Conservation (phyloP, 2,113 vertebrate species). For the Sinocyclocheilus anshuiensis region DNA sequence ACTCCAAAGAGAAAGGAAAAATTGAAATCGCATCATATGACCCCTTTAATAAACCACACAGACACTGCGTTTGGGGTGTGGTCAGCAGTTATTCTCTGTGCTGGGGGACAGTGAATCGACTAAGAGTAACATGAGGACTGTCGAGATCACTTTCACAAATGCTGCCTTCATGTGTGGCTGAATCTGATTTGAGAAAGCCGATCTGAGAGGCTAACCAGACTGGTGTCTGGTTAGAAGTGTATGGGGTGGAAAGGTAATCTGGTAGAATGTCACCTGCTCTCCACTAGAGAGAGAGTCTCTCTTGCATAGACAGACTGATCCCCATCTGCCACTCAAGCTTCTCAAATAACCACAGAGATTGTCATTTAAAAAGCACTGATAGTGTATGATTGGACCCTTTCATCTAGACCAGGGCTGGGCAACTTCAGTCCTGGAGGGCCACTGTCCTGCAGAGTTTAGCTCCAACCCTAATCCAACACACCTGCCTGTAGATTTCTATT, state of each 20-base stretch:
- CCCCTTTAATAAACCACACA: not conserved
- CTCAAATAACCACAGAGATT: slow-evolving; percentile 51
- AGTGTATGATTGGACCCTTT: slow-evolving; percentile 57
- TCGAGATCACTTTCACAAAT: slow-evolving; percentile 50
- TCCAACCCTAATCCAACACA: too few relatives aligned
- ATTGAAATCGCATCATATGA: too few relatives aligned
- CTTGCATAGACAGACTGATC: slow-evolving; percentile 70
- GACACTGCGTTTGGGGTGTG: slow-evolving; percentile 10
- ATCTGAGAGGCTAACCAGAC: slow-evolving; percentile 42
- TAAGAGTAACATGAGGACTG: slow-evolving; percentile 46
- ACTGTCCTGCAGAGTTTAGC: too few relatives aligned
- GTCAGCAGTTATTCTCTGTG: slow-evolving; percentile 5
- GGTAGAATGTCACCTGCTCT: slow-evolving; percentile 75
- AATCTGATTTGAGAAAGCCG: slow-evolving; percentile 45
- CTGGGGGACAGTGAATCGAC: not conserved
- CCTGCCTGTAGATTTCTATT: too few relatives aligned
- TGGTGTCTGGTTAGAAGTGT: slow-evolving; percentile 46
- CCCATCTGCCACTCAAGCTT: slow-evolving; percentile 69
- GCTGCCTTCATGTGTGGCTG: slow-evolving; percentile 40
- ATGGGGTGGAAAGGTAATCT: slow-evolving; percentile 70
- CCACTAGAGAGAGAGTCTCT: slow-evolving; percentile 73
- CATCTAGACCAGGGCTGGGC: not conserved
- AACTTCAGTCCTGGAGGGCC: too few relatives aligned
- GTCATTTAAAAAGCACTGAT: slow-evolving; percentile 43
- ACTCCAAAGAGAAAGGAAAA: too few relatives aligned